Conservation (phyloP, 2,797 vertebrate genomes). For the Sitta carolinensis region DNA sequence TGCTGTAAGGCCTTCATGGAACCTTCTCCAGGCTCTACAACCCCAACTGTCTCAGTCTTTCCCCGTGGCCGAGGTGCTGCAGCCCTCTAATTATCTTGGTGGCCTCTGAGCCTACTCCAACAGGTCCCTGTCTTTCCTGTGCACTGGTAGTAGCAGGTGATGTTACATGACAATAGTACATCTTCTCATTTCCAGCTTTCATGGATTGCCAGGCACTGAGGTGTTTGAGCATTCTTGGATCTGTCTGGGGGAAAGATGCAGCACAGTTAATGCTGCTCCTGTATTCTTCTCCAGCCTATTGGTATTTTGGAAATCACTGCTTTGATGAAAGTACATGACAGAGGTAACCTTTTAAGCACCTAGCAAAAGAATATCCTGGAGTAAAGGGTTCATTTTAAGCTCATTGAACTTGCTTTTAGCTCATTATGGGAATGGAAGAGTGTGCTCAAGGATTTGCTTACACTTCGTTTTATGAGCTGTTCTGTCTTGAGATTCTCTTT, state of each 20-base stretch:
- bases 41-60: background rate
- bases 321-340: background rate
- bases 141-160: background rate
- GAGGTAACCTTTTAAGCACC: background rate
- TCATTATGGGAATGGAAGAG: background rate
- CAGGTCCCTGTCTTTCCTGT: background rate
- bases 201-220: background rate
- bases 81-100: background rate
- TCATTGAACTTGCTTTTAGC: background rate
- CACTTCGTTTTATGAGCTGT: background rate
- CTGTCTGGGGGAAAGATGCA: background rate
- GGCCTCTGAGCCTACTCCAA: background rate
- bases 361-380: background rate
- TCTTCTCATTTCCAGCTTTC: background rate
- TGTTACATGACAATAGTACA: fast-evolving
- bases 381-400: background rate
- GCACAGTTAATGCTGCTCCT: background rate
- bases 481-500: constrained; percentile 24
- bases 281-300: background rate
- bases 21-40: background rate
- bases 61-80: background rate
- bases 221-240: background rate
- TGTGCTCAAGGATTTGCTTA: constrained; percentile 34
- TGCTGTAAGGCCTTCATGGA: background rate
- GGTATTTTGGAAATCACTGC: background rate